Evolutionary conservation across 2,888 invertebrate genomes (phyloP).

Genomic region (Rotaria magnacalcarata): DNA sequence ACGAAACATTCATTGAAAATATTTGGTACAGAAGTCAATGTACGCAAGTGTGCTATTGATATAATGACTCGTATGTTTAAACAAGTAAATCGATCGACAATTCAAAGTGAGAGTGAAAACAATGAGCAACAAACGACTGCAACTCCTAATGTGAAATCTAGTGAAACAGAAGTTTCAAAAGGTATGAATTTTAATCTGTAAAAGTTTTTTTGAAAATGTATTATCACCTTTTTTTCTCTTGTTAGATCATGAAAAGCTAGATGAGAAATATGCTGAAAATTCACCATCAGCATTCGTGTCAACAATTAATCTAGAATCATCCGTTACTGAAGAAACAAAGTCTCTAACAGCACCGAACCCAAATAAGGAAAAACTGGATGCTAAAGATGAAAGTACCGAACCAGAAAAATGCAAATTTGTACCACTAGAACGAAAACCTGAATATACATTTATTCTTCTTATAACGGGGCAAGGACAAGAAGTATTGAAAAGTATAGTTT

Average conservation of each 20-base stretch:
- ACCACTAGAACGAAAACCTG: conserved; percentile 7
- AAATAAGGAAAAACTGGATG: background rate
- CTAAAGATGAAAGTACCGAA: background rate
- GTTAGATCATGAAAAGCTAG: background rate
- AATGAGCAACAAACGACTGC: background rate
- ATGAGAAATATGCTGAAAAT: background rate
- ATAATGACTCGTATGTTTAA: background rate
- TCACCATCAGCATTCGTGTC: background rate
- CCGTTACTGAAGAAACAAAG: background rate
- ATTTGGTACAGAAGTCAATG: conserved; percentile 2
- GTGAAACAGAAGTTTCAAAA: background rate
- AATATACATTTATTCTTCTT: background rate
- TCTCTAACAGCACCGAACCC: background rate
- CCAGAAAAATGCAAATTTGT: background rate
- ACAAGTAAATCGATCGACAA: background rate
- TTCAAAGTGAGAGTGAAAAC: background rate
- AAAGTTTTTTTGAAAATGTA: background rate
- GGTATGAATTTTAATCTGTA: background rate
- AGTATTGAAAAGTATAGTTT: background rate
- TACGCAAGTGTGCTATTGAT: background rate
- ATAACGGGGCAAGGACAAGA: background rate
- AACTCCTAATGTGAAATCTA: background rate
- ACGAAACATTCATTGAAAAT: conserved; percentile 20
- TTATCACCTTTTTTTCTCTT: background rate
- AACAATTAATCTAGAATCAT: background rate